Conservation (phyloP, 1,140 invertebrate genomes). For the Cydia splendana region DNA sequence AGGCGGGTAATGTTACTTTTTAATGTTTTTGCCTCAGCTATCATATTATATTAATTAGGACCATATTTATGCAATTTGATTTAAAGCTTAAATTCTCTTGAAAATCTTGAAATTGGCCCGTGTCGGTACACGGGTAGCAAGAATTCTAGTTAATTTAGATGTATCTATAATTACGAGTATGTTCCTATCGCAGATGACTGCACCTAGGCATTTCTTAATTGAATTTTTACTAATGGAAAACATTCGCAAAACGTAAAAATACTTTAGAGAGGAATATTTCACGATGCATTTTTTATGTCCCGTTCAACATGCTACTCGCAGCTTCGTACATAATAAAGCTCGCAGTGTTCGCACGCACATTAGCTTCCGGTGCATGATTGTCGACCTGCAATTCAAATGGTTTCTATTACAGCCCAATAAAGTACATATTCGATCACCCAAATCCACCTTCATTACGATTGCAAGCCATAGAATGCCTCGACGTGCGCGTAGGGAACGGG, state of each 20-base stretch:
- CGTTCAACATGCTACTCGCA: slow-evolving; percentile 34
- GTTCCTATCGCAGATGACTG: background rate
- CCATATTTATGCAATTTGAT: no score
- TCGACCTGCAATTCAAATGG: slow-evolving; percentile 38
- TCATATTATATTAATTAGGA: no score
- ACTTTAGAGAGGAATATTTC: slow-evolving; percentile 11
- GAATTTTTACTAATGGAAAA: background rate
- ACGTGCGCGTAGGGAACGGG: slow-evolving; percentile 29
- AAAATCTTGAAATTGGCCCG: no score
- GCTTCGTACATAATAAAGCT: slow-evolving; percentile 55
- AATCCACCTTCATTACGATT: slow-evolving; percentile 11
- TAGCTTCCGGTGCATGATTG: slow-evolving; percentile 55
- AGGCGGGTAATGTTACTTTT: no score
- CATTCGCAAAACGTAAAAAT: background rate
- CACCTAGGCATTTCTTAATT: slow-evolving; percentile 1
- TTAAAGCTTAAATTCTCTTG: no score
- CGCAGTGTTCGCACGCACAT: slow-evolving; percentile 53
- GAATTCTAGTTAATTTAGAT: background rate
- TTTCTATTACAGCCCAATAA: slow-evolving; percentile 41
- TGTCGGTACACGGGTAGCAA: no score
- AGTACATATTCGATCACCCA: slow-evolving; percentile 42
- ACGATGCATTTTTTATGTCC: slow-evolving; percentile 27
- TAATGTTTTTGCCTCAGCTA: no score
- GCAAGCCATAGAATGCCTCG: slow-evolving; percentile 27
- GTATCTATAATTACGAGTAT: no score